Evolutionary conservation across 2,113 vertebrate species (phyloP).

Genomic region (Fulica atra): DNA sequence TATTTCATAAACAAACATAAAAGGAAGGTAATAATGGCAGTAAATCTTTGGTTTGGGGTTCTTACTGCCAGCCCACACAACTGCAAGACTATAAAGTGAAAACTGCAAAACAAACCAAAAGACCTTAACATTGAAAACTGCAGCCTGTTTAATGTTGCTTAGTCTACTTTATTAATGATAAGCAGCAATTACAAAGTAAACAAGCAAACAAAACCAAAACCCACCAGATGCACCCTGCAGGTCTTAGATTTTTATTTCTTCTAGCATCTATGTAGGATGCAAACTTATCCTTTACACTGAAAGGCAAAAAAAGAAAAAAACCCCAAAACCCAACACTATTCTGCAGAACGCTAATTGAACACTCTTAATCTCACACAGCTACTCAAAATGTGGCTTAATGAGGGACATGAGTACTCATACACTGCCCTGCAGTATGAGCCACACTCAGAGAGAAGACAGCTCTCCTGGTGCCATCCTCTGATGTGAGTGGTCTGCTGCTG

Average conservation of each 20-base stretch:
- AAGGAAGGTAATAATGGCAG: background rate
- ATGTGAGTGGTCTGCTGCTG: background rate
- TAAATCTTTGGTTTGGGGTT: background rate
- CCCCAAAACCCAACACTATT: background rate
- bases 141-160: background rate
- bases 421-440: fast-evolving
- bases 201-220: background rate
- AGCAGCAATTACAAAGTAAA: conserved; percentile 19
- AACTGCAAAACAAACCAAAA: background rate
- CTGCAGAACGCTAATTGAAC: background rate
- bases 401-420: fast-evolving
- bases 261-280: background rate
- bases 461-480: background rate
- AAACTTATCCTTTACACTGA: background rate
- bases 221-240: background rate
- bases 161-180: background rate
- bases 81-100: background rate
- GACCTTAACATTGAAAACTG: background rate
- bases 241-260: background rate
- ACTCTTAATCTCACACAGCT: background rate
- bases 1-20: background rate
- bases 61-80: background rate
- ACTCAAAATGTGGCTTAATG: background rate
- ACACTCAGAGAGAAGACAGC: background rate
- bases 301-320: background rate